Base-by-base conservation (phyloP, 2,113 vertebrate species). In the Oryzias woworae region DNA sequence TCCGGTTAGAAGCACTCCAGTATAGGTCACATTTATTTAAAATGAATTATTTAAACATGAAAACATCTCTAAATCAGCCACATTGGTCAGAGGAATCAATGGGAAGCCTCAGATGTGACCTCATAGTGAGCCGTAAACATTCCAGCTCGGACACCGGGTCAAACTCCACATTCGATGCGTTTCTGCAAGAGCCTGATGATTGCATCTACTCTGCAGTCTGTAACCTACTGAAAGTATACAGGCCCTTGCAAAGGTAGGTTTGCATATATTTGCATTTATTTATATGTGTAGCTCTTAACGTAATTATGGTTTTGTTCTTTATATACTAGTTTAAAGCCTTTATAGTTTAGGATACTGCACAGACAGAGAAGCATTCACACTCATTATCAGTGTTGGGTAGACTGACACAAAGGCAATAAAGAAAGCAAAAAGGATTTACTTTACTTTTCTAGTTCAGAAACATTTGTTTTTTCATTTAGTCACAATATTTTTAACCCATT, bases 101-200 rank as follows among this genome's bases (percentile, higher is more conserved):
- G 15, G 15, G 31, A 16, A 46, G 13, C 22, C 7, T 16, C 2
- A 0, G 0, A 20, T 41, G 53, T 28, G 57, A 52, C 50, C 56
- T 41, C 43, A 67, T 7, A 17, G 3, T 20, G 50, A 52, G 58
- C 48, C 44, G 68, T 75, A 63, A 84, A 85, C 83, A 86, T 78
- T 77, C 59, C 85, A 87, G 36, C 71, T 52, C 5, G 17, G 42
- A 65, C 68, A 44, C 4, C 12, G 66, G 86, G 80, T 75, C 85
- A 90, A 90, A 88, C 55, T 90, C 86, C 86, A 85, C 10, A 36
- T 36, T 0, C 48, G 15, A 46, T 36, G 23, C 17, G 67, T 54
- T 47, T 50, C 31, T 26, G 17, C 43, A 15, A 24, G 31, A 50
- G 47, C 36, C 56, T 14, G 55, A 43, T 41, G 36, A 47, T 14